Evolutionary conservation across 2,888 invertebrate species (phyloP), one percentile per base, ranked within the genome.

Genomic region (Lasioglossum vierecki): DNA sequence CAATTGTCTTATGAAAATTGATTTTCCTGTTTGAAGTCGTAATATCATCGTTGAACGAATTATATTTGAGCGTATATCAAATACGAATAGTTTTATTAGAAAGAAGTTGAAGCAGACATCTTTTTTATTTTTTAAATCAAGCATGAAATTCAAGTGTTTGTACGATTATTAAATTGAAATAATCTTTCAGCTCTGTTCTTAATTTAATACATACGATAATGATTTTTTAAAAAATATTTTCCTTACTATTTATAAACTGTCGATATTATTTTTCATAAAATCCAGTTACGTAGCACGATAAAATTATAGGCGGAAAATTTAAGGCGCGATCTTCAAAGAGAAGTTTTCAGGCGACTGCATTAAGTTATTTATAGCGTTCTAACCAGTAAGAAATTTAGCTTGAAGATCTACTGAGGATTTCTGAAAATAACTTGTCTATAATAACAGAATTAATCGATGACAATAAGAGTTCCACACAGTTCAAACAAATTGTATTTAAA

Each of bases 311-410:
- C 18, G 30, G 30, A 35, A 66, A 30, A 18, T 30, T 66, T 66
- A 35, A 66, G 66, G 35, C 18, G 35, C 6, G 18, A 66, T 66
- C 30, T 35, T 66, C 66, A 66, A 66, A 66, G 66, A 35, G 18
- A 35, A 30, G 6, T 35, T 66, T 35, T 66, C 66, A 66, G 35
- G 66, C 66, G 30, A 30, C 18, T 35, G 18, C 15, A 66, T 35
- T 18, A 2, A 35, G 66, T 66, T 66, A 66, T 66, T 66, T 35
- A 66, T 66, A 66, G 66, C 66, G 66, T 66, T 66, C 66, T 66
- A 18, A 30, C 6, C 66, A 30, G 66, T 30, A 66, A 66, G 66
- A 66, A 66, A 66, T 66, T 35, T 18, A 18, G 30, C 30, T 66
- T 30, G 8, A 6, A 35, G 18, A 66, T 66, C 35, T 66, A 35